Evolutionary conservation across 2,113 vertebrate species (phyloP).

Genomic region (Etheostoma spectabile): DNA sequence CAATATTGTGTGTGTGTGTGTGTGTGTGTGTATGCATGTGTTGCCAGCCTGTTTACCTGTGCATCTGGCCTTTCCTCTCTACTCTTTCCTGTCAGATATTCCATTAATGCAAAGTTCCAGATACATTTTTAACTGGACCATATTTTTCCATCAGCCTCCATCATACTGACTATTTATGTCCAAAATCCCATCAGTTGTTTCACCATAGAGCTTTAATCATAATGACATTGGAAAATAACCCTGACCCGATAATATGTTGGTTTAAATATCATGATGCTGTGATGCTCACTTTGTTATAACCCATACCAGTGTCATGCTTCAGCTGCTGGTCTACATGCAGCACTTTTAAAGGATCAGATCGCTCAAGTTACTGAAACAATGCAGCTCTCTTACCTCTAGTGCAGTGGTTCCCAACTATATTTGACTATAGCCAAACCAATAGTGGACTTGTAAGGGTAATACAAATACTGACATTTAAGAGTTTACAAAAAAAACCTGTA

Average conservation of each 20-base stretch:
- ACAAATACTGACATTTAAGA: no score
- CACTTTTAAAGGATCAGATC: neutral
- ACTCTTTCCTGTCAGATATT: slow-evolving; percentile 20
- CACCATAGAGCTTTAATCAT: neutral
- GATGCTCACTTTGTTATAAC: neutral
- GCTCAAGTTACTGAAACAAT: neutral
- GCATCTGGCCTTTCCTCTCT: slow-evolving; percentile 28
- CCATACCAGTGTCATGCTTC: neutral
- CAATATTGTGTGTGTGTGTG: slow-evolving; percentile 31
- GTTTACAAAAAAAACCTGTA: neutral
- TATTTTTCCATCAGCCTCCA: neutral
- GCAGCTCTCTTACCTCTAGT: neutral
- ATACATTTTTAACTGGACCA: neutral
- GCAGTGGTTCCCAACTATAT: neutral
- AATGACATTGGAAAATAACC: neutral
- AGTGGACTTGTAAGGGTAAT: neutral
- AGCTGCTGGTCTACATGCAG: neutral
- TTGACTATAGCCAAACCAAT: neutral
- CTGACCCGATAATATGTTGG: neutral
- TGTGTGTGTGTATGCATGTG: neutral
- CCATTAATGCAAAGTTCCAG: slow-evolving; percentile 4
- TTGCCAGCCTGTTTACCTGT: slow-evolving; percentile 34
- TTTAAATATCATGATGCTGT: neutral
- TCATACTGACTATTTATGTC: slow-evolving; percentile 7
- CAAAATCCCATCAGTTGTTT: slow-evolving; percentile 25